Evolutionary conservation across 1,140 invertebrate genomes (phyloP).

Genomic region (Halesus radiatus): DNA sequence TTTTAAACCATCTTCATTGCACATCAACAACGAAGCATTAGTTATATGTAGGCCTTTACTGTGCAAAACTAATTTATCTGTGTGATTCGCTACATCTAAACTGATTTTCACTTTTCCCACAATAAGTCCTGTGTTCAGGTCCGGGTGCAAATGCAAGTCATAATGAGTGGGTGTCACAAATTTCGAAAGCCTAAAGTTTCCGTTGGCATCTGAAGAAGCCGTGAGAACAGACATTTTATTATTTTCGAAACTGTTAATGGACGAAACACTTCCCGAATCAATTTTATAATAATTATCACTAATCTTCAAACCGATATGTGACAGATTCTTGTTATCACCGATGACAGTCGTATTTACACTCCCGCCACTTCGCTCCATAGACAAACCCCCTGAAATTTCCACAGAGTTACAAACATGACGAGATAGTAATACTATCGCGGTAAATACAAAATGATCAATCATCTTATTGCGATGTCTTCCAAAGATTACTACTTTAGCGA

Average conservation of each 20-base stretch:
- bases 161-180: conserved; percentile 81
- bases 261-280: neutral
- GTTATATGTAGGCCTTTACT: conserved; percentile 75
- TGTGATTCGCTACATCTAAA: conserved; percentile 72
- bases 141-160: conserved; percentile 80
- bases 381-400: conserved; percentile 3
- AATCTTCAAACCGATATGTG: neutral
- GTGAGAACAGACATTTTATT: neutral
- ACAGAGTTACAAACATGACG: conserved; percentile 12
- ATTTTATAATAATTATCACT: neutral
- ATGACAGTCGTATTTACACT: conserved; percentile 26
- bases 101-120: conserved; percentile 81
- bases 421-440: conserved; percentile 34
- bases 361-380: conserved; percentile 31
- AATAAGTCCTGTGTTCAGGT: conserved; percentile 79
- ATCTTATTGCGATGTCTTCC: neutral
- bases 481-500: neutral
- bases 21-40: conserved; percentile 60
- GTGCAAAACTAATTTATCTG: conserved; percentile 80
- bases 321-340: conserved; percentile 11
- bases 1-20: conserved; percentile 43
- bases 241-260: conserved; percentile 6
- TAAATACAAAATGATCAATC: conserved; percentile 6
- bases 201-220: neutral
- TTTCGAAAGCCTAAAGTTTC: conserved; percentile 74